Evolutionary conservation across 1,140 invertebrate species (phyloP).

Genomic region (Ganaspis sp.): DNA sequence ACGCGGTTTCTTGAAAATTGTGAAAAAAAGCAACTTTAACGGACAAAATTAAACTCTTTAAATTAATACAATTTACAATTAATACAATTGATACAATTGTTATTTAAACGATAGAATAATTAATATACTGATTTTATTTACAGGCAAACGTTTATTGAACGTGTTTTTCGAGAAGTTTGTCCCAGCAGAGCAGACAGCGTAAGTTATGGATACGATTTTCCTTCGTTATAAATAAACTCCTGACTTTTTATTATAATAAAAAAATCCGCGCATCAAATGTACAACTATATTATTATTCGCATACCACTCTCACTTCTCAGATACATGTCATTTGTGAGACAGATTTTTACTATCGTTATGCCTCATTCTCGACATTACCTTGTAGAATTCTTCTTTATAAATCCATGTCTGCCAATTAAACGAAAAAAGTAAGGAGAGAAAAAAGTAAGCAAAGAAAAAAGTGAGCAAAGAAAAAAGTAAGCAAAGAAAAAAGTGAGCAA

Average conservation of each 20-base stretch:
- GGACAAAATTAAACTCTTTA: neutral
- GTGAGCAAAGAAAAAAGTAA: no score
- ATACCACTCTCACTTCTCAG: constrained; percentile 8
- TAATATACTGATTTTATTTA: constrained; percentile 61
- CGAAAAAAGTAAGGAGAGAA: no score
- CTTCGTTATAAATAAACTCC: constrained; percentile 46
- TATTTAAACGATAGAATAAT: constrained; percentile 9
- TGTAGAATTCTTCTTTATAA: neutral
- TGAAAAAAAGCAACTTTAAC: no score
- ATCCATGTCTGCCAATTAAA: constrained; percentile 11
- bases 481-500: no score
- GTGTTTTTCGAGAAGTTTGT: constrained; percentile 80
- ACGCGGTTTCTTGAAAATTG: constrained; percentile 48
- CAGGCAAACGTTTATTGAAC: constrained; percentile 80
- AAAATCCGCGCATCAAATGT: constrained; percentile 61
- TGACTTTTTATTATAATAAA: constrained; percentile 62
- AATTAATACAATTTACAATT: no score
- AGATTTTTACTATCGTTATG: constrained; percentile 15
- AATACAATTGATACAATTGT: neutral
- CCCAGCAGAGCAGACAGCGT: constrained; percentile 80
- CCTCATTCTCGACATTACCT: constrained; percentile 2
- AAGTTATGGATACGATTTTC: constrained; percentile 76
- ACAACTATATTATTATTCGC: constrained; percentile 58
- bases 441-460: no score
- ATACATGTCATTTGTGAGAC: neutral